Base-by-base conservation (phyloP, 2,113 vertebrate species). In the Ailurus styani region DNA sequence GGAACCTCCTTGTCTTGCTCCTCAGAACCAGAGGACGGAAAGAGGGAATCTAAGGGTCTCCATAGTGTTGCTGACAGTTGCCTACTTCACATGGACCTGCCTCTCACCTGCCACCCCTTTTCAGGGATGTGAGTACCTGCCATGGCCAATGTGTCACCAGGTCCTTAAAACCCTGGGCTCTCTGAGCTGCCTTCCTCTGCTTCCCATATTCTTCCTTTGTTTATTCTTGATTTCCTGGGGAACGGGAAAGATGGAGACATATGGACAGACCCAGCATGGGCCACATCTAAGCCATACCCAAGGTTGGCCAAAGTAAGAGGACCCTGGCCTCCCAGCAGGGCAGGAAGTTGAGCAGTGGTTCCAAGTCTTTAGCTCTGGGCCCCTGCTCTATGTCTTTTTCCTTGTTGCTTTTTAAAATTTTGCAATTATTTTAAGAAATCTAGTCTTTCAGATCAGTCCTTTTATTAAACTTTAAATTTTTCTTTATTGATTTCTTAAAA, bases 401-500 rank as follows among this genome's bases (percentile, higher is more conserved):
- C n/a, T 90, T 90, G 62, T 78, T 96, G n/a, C 52, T 96, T 96
- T 91, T 96, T 90, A 96, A 93, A 84, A 50, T 86, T 84, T 96
- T 95, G 78, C 91, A 78, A 2, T 96, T 97, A 52, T 90, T 95
- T 89, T 95, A 95, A 96, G 95, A 96, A 93, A 94, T 97, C 68
- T 93, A 97, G 96, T 98, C 97, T 98, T 99, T 99, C 97, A 98
- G 98, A 98, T 98, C 95, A 98, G 97, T 66, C 64, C 95, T 98
- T 98, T 98, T 98, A 6, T 77, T 93, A 98, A 98, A 98, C 99
- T 99, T 99, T 97, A 98, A 98, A 96, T 98, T 98, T 96, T 98
- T 98, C 98, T 98, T 98, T 97, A 97, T 89, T 99, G 98, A 98
- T 97, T 99, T 98, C 98, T 96, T 70, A 91, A 87, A 47, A 50